Percentiles rank a stretch among this genome's conserved stretches.
phyloP scores from a whole-genome alignment of 1,140 invertebrate species.

The Harpegnathos saltator region DNA sequence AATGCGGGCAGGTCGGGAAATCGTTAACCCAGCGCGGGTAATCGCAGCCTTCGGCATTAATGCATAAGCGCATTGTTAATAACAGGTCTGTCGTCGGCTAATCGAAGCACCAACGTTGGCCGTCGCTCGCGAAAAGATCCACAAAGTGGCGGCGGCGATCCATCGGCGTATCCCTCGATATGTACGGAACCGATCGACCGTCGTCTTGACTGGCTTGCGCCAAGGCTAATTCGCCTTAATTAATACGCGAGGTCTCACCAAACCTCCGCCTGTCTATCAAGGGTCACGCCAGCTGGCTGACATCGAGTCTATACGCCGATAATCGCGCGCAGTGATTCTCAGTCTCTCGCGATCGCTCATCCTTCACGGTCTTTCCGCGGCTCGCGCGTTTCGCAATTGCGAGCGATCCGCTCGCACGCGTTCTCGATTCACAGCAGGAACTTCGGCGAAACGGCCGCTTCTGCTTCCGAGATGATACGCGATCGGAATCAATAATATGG shows the following conservation, averaged over 20 bases:
- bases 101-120: slow-evolving; percentile 13
- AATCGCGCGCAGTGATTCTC: slow-evolving; percentile 63
- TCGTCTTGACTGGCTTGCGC: slow-evolving; percentile 63
- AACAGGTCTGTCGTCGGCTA: slow-evolving; percentile 38
- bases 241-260: slow-evolving; percentile 76
- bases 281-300: slow-evolving; percentile 72
- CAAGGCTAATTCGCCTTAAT: slow-evolving; percentile 77
- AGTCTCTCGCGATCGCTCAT: background rate
- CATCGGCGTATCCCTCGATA: slow-evolving; percentile 60
- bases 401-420: background rate
- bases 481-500: too few relatives aligned
- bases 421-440: background rate
- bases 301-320: slow-evolving; percentile 47
- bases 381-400: background rate
- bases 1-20: slow-evolving; percentile 67
- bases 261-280: slow-evolving; percentile 77
- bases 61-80: slow-evolving; percentile 77
- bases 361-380: background rate
- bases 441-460: background rate
- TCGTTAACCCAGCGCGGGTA: slow-evolving; percentile 67
- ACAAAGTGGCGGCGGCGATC: slow-evolving; percentile 32
- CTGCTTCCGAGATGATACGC: too few relatives aligned
- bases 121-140: slow-evolving; percentile 22
- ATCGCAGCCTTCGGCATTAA: slow-evolving; percentile 67
- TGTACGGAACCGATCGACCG: slow-evolving; percentile 54